These are phyloP conservation scores for Leptoclinus maculatus DNA, from an alignment of 2,797 vertebrate species.

Conservation along the genomic window DNA sequence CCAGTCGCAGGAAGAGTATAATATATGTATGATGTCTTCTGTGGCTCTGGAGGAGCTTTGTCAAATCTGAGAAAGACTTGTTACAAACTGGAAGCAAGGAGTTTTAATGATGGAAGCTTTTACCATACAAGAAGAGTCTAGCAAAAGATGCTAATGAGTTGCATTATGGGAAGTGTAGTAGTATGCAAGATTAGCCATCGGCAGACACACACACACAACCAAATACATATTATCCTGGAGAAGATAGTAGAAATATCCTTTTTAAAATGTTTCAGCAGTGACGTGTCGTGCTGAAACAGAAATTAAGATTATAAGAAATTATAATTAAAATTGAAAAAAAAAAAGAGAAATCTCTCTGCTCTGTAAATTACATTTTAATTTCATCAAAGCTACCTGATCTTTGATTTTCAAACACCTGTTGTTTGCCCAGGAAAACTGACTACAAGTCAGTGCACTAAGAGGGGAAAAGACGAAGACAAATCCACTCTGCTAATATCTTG, in stretches of 20 bases:
- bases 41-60: slow-evolving; percentile 1
- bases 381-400: slow-evolving; percentile 41
- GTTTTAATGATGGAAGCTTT: not conserved
- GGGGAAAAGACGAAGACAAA: not conserved
- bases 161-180: not conserved
- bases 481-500: slow-evolving; percentile 21
- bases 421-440: slow-evolving; percentile 18
- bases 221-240: not conserved
- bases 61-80: slow-evolving; percentile 14
- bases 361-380: slow-evolving; percentile 37
- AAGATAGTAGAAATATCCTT: not conserved
- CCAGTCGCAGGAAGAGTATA: not conserved
- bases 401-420: slow-evolving; percentile 33
- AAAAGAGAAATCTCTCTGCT: not conserved
- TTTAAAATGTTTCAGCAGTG: not conserved
- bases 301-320: too few relatives aligned
- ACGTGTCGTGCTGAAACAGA: not conserved
- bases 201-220: too few relatives aligned
- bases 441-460: not conserved
- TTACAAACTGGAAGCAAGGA: not conserved
- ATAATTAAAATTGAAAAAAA: not conserved
- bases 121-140: not conserved
- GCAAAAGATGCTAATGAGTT: not conserved
- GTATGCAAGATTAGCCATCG: too few relatives aligned
- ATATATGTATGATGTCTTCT: not conserved